Evolutionary conservation across 1,140 invertebrate species (phyloP).

Genomic region (Mycetomoellerius zeteki): DNA sequence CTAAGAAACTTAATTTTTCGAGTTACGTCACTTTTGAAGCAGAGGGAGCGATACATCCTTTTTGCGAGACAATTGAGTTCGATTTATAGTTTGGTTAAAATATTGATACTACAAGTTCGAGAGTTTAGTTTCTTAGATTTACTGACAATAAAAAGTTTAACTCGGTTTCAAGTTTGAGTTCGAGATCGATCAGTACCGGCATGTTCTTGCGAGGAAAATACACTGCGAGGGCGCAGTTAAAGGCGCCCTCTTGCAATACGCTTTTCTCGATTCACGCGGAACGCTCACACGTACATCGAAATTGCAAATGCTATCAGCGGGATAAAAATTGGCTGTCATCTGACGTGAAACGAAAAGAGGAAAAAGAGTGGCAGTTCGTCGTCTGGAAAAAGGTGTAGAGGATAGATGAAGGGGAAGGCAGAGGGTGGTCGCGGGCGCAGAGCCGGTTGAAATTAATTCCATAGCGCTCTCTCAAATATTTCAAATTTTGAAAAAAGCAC

Average conservation of each 20-base stretch:
- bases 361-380: conserved; percentile 30
- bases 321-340: conserved; percentile 87
- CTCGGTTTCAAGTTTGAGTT: not conserved
- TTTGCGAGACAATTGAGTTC: not conserved
- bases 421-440: no score
- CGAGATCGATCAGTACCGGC: conserved; percentile 15
- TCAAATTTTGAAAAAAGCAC: conserved; percentile 19
- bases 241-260: not conserved
- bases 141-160: not conserved
- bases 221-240: not conserved
- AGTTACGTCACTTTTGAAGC: no score
- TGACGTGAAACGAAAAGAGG: conserved; percentile 76
- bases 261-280: conserved; percentile 38
- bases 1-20: no score
- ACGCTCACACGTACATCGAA: conserved; percentile 75
- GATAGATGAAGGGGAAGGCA: not conserved
- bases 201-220: not conserved
- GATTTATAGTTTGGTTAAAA: not conserved
- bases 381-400: not conserved
- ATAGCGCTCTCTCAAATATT: conserved; percentile 19
- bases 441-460: conserved; percentile 29
- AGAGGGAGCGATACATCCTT: not conserved
- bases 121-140: conserved; percentile 5
- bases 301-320: conserved; percentile 86
- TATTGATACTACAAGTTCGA: not conserved